phyloP scores from a whole-genome alignment of 2,797 vertebrate species.

The Coracias cyanogaster region DNA sequence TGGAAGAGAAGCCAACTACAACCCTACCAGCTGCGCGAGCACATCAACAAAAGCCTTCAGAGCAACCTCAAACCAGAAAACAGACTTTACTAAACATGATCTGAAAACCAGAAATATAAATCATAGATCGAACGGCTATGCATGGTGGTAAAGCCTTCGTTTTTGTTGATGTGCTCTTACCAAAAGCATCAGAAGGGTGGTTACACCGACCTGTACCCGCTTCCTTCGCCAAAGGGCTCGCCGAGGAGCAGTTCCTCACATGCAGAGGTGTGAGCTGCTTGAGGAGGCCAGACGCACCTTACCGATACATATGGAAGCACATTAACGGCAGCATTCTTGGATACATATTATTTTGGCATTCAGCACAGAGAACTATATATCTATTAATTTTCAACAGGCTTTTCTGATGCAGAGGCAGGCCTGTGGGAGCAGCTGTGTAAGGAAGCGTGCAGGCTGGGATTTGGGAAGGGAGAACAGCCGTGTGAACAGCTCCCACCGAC shows the following conservation, averaged over 20 bases:
- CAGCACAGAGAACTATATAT: background rate
- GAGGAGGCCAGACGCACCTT: background rate
- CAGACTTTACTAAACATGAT: rapidly evolving
- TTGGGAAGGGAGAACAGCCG: background rate
- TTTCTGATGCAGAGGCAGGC: background rate
- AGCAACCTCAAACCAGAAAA: background rate
- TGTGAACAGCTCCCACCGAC: background rate
- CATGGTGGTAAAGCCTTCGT: background rate
- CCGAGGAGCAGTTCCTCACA: background rate
- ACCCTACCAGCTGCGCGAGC: background rate
- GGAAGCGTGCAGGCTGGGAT: background rate
- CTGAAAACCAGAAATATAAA: background rate
- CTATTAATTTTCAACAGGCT: background rate
- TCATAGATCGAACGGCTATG: background rate
- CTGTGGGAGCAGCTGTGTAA: background rate
- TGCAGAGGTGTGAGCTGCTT: background rate
- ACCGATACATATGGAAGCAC: background rate
- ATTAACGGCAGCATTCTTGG: background rate
- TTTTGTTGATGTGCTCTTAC: background rate
- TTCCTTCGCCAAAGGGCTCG: background rate
- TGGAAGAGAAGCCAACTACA: rapidly evolving
- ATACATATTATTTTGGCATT: background rate
- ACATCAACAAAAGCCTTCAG: rapidly evolving
- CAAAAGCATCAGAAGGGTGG: background rate
- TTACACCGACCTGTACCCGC: background rate